Base-by-base conservation (phyloP, 2,888 invertebrate genomes). In the Physocephala rufipes region DNA sequence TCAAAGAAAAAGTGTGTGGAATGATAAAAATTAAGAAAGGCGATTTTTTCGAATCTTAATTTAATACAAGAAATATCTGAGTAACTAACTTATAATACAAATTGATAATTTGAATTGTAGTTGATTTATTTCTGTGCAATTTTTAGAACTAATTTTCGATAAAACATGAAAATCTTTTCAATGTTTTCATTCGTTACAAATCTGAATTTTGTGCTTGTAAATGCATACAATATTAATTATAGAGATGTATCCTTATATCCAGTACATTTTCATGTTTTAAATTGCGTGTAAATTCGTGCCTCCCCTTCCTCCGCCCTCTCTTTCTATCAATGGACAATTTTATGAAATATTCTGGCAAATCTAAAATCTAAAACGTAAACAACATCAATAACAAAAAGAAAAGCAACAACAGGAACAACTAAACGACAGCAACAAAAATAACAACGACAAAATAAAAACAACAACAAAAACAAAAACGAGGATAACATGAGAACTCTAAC, bases 401-500 rank as follows among this genome's bases (percentile, higher is more conserved):
- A 19, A 53, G 21, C 21, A 19, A n/a, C 21, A 21, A 21, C n/a
- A 2, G 9, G n/a, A 53, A 53, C 53, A 53, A 53, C 21, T 3
- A 12, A 53, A 53, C 21, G 21, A 53, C 12, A 53, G 21, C 24
- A 9, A 21, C 21, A 5, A 53, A 5, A 13, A 49, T 4, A 13
- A 49, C 13, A 13, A 49, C 9, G 19, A 49, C 12, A 64, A n/a
- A n/a, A n/a, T n/a, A n/a, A 63, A 12, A 45, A 9, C 21, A 62
- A 15, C 2, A 64, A 64, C 51, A 66, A 66, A 13, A 65, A 19
- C 51, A 28, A 47, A 3, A 47, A 0, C 26, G 28, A 61, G n/a
- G 7, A 65, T 13, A 51, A 65, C 45, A 67, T 36, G 5, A 36
- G 9, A 36, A 58, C 24, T 67, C 45, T 55, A n/a, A 26, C 28